Base-by-base conservation (phyloP, 2,888 invertebrate species). In the Micropterix aruncella region DNA sequence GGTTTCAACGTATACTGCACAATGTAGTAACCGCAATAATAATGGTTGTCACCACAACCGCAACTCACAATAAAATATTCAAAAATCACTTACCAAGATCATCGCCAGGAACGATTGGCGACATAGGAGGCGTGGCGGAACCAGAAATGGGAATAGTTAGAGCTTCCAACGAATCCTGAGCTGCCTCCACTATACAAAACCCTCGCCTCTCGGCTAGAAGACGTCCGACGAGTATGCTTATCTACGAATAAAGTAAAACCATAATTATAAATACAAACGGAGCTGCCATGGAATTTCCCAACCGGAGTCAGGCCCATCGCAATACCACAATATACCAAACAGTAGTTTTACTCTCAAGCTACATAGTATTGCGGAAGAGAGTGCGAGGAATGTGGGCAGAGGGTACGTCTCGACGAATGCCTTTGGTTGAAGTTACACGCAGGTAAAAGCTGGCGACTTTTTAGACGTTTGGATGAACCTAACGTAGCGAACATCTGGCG, bases 161-260 rank as follows among this genome's bases (percentile, higher is more conserved):
- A 37, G 55, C 60, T 42, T 69, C 69, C 46, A 76, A 65, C 18
- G 77, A 70, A 59, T 79, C 79, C 7, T 77, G 65, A 16, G 79
- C 80, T 46, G 79, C 75, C 55, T 80, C 80, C 44, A 80, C 76
- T 44, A 73, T 74, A 49, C 73, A 66, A 57, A 66, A 71, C 38
- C 74, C 75, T 37, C 74, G 73, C 41, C 77, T 65, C 49, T 74
- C 65, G 1, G 67, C 65, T 52, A 75, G 60, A 52, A 76, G 60
- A 38, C 73, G 69, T 3, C 66, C 64, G 53, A 75, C 70, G 1
- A 71, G 61, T 9, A 60, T 63, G 2, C 66, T 54, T 52, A 72
- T 66, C 74, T 74, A 50, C 37, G 12, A n/a, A n/a, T n/a, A n/a
- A n/a, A n/a, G n/a, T n/a, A n/a, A n/a, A n/a, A n/a, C n/a, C n/a